These are phyloP conservation scores for Brachionus sp. DNA, from an alignment of 1,140 invertebrate species.

Conservation along the genomic window DNA sequence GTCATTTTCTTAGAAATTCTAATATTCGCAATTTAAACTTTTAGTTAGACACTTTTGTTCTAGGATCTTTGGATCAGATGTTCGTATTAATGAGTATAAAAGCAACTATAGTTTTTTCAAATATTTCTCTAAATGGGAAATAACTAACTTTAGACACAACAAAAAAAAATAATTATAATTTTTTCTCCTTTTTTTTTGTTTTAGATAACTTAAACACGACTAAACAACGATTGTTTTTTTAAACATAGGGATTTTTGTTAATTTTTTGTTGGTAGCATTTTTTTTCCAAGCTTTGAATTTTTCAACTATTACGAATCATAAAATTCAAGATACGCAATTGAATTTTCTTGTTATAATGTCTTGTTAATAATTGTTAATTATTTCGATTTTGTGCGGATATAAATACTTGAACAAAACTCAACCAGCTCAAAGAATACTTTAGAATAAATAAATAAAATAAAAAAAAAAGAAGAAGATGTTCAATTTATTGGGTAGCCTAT, in stretches of 20 bases:
- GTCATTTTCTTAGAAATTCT: slow-evolving; percentile 3
- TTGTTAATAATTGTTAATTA: slow-evolving; percentile 25
- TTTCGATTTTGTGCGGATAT: slow-evolving; percentile 17
- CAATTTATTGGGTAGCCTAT: slow-evolving; percentile 20
- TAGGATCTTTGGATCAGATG: neutral
- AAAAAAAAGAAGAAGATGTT: neutral
- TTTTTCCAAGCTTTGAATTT: neutral
- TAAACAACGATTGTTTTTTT: neutral
- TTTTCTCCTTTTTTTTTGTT: neutral
- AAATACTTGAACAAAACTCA: neutral
- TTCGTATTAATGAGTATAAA: neutral
- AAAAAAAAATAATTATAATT: neutral
- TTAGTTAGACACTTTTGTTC: neutral
- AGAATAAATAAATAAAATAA: neutral
- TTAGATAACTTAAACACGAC: no score
- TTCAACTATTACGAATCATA: slow-evolving; percentile 1
- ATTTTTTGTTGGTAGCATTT: neutral
- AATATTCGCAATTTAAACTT: slow-evolving; percentile 21
- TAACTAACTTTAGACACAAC: neutral
- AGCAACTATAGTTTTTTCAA: neutral
- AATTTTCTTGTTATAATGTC: slow-evolving; percentile 40
- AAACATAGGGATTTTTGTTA: neutral
- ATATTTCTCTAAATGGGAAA: neutral
- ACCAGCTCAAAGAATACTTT: neutral
- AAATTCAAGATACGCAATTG: slow-evolving; percentile 28